Percentiles rank a stretch among this genome's conserved stretches.
phyloP scores from a whole-genome alignment of 2,888 invertebrate genomes.

The Plusia festucae region DNA sequence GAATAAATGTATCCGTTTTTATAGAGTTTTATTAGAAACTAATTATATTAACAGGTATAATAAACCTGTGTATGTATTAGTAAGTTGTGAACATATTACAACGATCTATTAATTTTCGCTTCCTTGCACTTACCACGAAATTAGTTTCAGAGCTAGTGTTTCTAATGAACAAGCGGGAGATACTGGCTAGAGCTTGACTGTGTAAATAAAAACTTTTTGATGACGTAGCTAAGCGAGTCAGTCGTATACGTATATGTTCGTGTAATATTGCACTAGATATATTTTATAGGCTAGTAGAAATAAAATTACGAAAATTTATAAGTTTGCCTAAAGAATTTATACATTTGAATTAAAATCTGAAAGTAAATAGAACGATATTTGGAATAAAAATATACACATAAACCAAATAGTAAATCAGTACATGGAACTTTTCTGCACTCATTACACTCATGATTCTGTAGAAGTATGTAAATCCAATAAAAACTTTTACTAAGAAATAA shows the following conservation, averaged over 20 bases:
- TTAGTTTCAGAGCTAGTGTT: slow-evolving; percentile 40
- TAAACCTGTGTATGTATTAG: slow-evolving; percentile 11
- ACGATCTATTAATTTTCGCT: slow-evolving; percentile 45
- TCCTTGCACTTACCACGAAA: slow-evolving; percentile 34
- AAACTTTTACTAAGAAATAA: background rate
- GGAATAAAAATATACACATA: too few species aligned
- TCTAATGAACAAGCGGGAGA: slow-evolving; percentile 10
- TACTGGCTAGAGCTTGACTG: background rate
- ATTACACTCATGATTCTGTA: too few species aligned
- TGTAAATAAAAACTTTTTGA: slow-evolving; percentile 15
- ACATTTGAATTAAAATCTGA: too few species aligned
- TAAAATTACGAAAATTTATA: too few species aligned
- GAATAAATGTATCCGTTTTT: background rate
- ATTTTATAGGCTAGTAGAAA: too few species aligned
- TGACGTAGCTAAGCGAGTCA: background rate
- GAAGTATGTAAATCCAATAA: too few species aligned
- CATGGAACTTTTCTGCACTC: too few species aligned
- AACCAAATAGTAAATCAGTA: too few species aligned
- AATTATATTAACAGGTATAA: slow-evolving; percentile 13
- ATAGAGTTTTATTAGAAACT: background rate
- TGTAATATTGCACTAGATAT: too few species aligned
- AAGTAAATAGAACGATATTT: too few species aligned
- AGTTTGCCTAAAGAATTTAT: too few species aligned
- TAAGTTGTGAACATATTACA: background rate
- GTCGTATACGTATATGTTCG: background rate